phyloP scores from a whole-genome alignment of 2,113 vertebrate genomes.

The Macquaria ambigua region DNA sequence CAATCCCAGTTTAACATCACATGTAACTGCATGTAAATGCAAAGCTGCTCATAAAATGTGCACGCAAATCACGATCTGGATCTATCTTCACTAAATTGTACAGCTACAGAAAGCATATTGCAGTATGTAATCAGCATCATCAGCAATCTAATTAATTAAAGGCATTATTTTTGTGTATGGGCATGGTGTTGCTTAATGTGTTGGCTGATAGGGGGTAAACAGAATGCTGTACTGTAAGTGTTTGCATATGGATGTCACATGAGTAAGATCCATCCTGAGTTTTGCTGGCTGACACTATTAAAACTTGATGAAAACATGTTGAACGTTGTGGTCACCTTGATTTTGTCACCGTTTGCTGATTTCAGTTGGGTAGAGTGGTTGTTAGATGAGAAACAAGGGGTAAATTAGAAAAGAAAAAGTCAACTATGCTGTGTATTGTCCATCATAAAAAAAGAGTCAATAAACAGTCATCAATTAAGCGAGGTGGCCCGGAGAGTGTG shows the following conservation, averaged over 20 bases:
- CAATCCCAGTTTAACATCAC: slow-evolving; percentile 57
- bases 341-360: slow-evolving; percentile 22
- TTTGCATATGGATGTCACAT: slow-evolving; percentile 70
- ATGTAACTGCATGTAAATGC: slow-evolving; percentile 81
- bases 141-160: slow-evolving; percentile 64
- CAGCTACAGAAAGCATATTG: slow-evolving; percentile 64
- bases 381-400: not conserved
- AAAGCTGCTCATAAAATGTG: slow-evolving; percentile 70
- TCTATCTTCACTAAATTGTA: slow-evolving; percentile 68
- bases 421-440: not conserved
- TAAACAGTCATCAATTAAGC: not conserved
- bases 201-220: slow-evolving; percentile 56
- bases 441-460: not conserved
- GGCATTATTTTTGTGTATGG: slow-evolving; percentile 78
- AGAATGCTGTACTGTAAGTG: slow-evolving; percentile 63
- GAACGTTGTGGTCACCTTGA: slow-evolving; percentile 44
- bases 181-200: slow-evolving; percentile 78
- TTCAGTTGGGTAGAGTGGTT: not conserved
- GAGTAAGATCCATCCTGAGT: slow-evolving; percentile 68
- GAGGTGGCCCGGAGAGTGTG: slow-evolving; percentile 8
- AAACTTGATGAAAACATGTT: slow-evolving; percentile 74
- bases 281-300: slow-evolving; percentile 82
- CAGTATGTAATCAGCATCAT: slow-evolving; percentile 56
- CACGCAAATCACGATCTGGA: slow-evolving; percentile 59
- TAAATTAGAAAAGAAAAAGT: not conserved